Percentiles rank a stretch among this genome's conserved stretches.
Evolutionary conservation across 30 jellyfish, hydroid and myxozoan species (phyloP).

Genomic region (Euphysa ruthae): DNA sequence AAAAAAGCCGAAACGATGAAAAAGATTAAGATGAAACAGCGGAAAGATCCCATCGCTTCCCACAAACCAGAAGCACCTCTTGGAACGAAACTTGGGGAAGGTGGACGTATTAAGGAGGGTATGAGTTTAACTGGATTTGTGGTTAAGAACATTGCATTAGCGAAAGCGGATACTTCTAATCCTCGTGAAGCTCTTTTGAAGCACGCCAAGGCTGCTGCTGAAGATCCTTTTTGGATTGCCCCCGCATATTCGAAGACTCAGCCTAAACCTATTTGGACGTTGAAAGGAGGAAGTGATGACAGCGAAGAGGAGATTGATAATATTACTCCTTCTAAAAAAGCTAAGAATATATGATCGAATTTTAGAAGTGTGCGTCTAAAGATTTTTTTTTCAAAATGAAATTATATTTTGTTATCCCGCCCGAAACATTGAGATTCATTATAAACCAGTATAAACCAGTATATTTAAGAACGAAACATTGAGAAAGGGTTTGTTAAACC

Average conservation of each 20-base stretch:
- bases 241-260: conserved; percentile 80
- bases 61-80: conserved; percentile 97
- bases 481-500: no score
- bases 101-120: conserved; percentile 85
- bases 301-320: conserved; percentile 32
- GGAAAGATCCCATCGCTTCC: conserved; percentile 70
- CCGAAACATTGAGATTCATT: no score
- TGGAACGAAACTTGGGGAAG: conserved; percentile 46
- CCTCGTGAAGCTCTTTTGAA: conserved; percentile 91
- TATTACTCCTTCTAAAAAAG: not conserved
- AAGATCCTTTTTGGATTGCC: conserved; percentile 75
- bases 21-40: conserved; percentile 63
- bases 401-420: no score
- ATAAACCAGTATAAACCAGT: no score
- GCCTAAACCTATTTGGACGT: conserved; percentile 36
- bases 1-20: conserved; percentile 69
- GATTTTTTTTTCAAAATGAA: no score
- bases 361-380: no score
- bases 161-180: conserved; percentile 67
- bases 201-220: conserved; percentile 97
- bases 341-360: no score
- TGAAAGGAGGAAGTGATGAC: conserved; percentile 31
- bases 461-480: no score
- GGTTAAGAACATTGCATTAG: conserved; percentile 72
- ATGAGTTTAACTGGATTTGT: conserved; percentile 91